These are phyloP conservation scores for Cromileptes altivelis DNA, from an alignment of 2,113 vertebrate species.

Conservation along the genomic window DNA sequence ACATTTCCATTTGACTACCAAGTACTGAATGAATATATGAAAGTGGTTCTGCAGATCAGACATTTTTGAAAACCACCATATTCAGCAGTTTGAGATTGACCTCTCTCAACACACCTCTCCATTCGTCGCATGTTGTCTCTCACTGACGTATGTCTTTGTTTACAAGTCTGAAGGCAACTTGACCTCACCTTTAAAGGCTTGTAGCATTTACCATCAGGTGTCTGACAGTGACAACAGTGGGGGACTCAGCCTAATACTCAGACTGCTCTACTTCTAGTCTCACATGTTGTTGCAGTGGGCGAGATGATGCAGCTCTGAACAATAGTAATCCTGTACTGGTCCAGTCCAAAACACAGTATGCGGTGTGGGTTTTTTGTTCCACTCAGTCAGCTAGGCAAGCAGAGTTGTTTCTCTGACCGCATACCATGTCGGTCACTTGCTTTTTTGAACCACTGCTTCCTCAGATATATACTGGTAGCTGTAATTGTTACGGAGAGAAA, in stretches of 20 bases:
- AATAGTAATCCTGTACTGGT: slow-evolving; percentile 58
- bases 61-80: background rate
- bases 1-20: background rate
- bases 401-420: slow-evolving; percentile 38
- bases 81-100: slow-evolving; percentile 4
- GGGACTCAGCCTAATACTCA: slow-evolving; percentile 1
- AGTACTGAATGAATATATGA: background rate
- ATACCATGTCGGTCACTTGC: slow-evolving; percentile 61
- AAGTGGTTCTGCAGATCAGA: background rate
- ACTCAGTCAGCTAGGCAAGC: slow-evolving; percentile 34
- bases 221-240: slow-evolving; percentile 30
- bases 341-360: slow-evolving; percentile 22
- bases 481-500: slow-evolving; percentile 40
- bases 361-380: slow-evolving; percentile 57
- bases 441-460: slow-evolving; percentile 35
- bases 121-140: background rate
- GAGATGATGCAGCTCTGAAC: slow-evolving; percentile 52
- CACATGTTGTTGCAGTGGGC: slow-evolving; percentile 42
- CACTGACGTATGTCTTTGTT: slow-evolving; percentile 46
- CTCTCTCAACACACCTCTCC: slow-evolving; percentile 16
- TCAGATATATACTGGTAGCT: slow-evolving; percentile 22
- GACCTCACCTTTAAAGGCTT: slow-evolving; percentile 24
- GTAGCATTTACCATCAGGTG: slow-evolving; percentile 10
- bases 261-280: background rate
- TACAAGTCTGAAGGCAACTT: slow-evolving; percentile 41